phyloP scores from a whole-genome alignment of 2,888 invertebrate species.

The Arrhopalites spinosus region DNA sequence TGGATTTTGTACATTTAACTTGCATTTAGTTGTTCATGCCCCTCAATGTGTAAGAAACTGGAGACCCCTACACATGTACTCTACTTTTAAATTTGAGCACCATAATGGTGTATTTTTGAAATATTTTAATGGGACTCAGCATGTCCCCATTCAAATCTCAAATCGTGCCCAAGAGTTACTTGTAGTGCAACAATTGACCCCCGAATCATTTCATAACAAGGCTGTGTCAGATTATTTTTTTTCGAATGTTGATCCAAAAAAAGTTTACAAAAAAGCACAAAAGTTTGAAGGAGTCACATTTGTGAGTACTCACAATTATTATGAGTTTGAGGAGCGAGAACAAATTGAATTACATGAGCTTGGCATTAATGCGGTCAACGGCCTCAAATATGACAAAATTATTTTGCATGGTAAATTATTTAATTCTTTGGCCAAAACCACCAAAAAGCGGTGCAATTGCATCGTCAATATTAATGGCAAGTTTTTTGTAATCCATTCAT shows the following conservation, averaged over 20 bases:
- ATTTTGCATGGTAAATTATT: too few relatives aligned
- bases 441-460: too few relatives aligned
- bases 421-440: too few relatives aligned
- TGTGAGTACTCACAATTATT: background rate
- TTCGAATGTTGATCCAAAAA: background rate
- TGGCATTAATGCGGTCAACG: too few relatives aligned
- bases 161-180: background rate
- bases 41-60: conserved; percentile 39
- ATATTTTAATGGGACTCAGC: too few relatives aligned
- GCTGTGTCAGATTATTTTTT: background rate
- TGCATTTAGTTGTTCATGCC: conserved; percentile 40
- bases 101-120: conserved; percentile 31
- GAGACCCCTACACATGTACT: conserved; percentile 43
- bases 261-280: background rate
- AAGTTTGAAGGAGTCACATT: background rate
- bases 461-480: too few relatives aligned
- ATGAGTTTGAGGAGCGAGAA: too few relatives aligned
- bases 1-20: conserved; percentile 35
- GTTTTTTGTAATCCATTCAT: too few relatives aligned
- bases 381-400: too few relatives aligned
- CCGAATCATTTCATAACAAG: background rate
- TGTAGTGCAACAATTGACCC: background rate
- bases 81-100: conserved; percentile 43
- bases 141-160: background rate
- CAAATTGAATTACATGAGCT: too few relatives aligned